Conservation (phyloP, 2,888 invertebrate genomes). For the Zygothrica quintamaculata region DNA sequence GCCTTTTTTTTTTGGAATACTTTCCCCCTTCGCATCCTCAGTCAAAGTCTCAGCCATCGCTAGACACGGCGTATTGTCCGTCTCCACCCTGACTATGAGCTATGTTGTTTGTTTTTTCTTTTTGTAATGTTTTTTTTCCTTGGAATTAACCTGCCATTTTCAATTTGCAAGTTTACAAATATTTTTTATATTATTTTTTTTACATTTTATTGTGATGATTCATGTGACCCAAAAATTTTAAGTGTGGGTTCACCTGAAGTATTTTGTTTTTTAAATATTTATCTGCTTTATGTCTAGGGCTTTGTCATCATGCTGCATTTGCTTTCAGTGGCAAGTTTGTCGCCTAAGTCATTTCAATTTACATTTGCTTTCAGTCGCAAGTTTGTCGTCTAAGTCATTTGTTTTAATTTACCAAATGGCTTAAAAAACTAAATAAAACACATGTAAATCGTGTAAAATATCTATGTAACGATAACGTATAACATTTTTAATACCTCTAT, state of each 20-base stretch:
- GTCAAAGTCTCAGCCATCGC: background rate
- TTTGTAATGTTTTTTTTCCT: constrained; percentile 37
- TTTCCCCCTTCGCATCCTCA: constrained; percentile 23
- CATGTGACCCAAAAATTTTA: constrained; percentile 44
- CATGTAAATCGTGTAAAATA: no score
- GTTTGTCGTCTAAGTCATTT: constrained; percentile 71
- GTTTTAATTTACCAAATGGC: constrained; percentile 10
- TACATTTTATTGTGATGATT: constrained; percentile 49
- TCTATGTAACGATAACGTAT: no score
- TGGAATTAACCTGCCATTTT: constrained; percentile 67
- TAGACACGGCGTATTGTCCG: constrained; percentile 16
- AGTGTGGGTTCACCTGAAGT: constrained; percentile 20
- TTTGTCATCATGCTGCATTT: constrained; percentile 33
- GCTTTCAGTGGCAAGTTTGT: constrained; percentile 37
- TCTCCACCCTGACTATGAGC: constrained; percentile 19
- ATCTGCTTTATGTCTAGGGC: background rate
- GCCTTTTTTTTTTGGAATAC: constrained; percentile 32
- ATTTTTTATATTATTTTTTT: constrained; percentile 49
- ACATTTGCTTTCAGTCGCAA: constrained; percentile 38
- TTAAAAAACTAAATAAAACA: background rate
- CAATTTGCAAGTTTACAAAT: constrained; percentile 38
- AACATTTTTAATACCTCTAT: no score
- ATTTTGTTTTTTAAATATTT: constrained; percentile 18
- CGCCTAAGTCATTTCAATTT: constrained; percentile 69
- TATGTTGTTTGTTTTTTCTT: constrained; percentile 43